Evolutionary conservation across 1,140 invertebrate species (phyloP).

Genomic region (Ectropis grisescens): DNA sequence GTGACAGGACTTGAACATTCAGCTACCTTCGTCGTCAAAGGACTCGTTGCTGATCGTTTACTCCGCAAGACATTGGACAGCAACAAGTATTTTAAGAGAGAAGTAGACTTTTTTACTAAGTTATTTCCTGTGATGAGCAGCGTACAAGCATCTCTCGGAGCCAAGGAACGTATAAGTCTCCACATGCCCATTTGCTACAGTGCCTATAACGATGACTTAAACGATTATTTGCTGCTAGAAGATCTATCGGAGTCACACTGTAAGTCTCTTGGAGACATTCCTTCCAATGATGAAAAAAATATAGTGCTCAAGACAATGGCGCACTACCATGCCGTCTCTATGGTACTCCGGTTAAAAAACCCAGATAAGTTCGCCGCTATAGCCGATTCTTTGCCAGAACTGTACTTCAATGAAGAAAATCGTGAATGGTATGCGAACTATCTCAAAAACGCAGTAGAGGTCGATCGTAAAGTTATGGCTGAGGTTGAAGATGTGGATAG

Average conservation of each 20-base stretch:
- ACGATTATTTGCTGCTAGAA: constrained; percentile 30
- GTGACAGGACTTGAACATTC: constrained; percentile 11
- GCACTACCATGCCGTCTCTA: constrained; percentile 28
- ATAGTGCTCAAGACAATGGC: constrained; percentile 19
- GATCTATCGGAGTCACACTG: constrained; percentile 21
- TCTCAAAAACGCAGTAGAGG: constrained; percentile 18
- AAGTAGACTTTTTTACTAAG: constrained; percentile 19
- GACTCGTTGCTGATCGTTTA: constrained; percentile 13
- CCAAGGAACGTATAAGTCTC: constrained; percentile 19
- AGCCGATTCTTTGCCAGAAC: constrained; percentile 14
- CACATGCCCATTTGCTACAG: constrained; percentile 22
- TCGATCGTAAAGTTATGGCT: constrained; percentile 14
- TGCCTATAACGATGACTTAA: constrained; percentile 13
- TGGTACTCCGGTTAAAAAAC: constrained; percentile 20
- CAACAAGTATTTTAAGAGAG: constrained; percentile 21
- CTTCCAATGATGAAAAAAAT: constrained; percentile 16
- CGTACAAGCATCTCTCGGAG: constrained; percentile 19
- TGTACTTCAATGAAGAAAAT: constrained; percentile 24
- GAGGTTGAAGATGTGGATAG: constrained; percentile 20
- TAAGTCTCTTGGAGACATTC: constrained; percentile 10
- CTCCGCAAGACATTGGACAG: constrained; percentile 18
- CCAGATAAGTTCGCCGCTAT: constrained; percentile 20
- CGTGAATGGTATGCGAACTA: constrained; percentile 23
- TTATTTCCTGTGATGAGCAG: constrained; percentile 17
- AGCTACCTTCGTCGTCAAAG: constrained; percentile 22